These are phyloP conservation scores for Megaceryle maxima DNA, from an alignment of 2,113 vertebrate species.

Conservation along the genomic window DNA sequence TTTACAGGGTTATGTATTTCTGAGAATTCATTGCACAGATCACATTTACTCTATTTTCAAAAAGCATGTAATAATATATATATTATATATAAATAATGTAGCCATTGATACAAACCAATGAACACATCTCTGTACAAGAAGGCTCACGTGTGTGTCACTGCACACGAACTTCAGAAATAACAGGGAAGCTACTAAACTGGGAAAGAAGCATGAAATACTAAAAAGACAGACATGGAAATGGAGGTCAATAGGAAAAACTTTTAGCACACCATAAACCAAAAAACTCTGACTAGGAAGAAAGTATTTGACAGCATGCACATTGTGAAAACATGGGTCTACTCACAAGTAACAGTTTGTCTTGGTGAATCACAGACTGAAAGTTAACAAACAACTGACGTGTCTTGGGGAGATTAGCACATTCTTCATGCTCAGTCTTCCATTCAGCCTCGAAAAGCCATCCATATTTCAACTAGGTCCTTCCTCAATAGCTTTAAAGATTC, in stretches of 20 bases:
- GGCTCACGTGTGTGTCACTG: not conserved
- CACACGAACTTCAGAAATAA: not conserved
- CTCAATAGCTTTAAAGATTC: not conserved
- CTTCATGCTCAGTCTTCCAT: not conserved
- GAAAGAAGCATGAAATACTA: not conserved
- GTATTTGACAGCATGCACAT: not conserved
- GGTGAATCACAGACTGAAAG: not conserved
- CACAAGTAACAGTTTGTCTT: not conserved
- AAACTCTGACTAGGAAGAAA: not conserved
- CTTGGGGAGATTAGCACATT: slow-evolving; percentile 12
- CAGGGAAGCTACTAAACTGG: not conserved
- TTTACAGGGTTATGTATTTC: not conserved
- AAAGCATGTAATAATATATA: not conserved
- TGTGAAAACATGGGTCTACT: not conserved
- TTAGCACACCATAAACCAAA: not conserved
- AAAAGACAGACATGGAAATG: not conserved
- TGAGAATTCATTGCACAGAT: not conserved
- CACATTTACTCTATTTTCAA: not conserved
- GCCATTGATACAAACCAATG: not conserved
- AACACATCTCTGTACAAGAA: not conserved
- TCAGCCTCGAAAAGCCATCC: not conserved
- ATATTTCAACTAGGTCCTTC: not conserved
- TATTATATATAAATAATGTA: not conserved
- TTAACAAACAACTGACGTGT: not conserved
- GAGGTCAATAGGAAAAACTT: not conserved